A percentile compares a stretch with the other conserved stretches of the same genome.
These are phyloP conservation scores for Fopius arisanus DNA, from an alignment of 1,140 invertebrate species.

Conservation along the genomic window DNA sequence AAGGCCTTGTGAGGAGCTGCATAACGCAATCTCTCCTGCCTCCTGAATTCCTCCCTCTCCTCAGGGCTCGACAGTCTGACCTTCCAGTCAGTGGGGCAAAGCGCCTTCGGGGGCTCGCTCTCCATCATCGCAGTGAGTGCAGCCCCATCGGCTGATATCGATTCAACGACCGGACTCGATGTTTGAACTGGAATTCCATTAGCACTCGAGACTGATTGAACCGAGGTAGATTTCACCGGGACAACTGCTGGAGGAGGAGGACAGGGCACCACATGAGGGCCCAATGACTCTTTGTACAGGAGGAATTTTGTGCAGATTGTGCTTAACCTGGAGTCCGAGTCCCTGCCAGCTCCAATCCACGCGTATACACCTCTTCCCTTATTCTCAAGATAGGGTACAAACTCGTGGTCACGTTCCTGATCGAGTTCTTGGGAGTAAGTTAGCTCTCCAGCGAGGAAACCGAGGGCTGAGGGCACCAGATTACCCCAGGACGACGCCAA, in stretches of 20 bases:
- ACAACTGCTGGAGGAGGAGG: constrained; percentile 38
- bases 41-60: constrained; percentile 81
- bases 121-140: constrained; percentile 46
- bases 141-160: constrained; percentile 43
- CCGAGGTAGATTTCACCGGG: constrained; percentile 28
- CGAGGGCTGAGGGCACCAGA: constrained; percentile 80
- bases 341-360: constrained; percentile 95
- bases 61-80: constrained; percentile 79
- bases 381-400: constrained; percentile 92
- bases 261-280: constrained; percentile 37
- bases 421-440: constrained; percentile 55
- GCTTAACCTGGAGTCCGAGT: constrained; percentile 82
- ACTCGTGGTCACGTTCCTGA: constrained; percentile 81
- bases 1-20: constrained; percentile 86
- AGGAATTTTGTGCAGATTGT: constrained; percentile 70
- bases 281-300: constrained; percentile 52
- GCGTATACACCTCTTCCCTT: constrained; percentile 79
- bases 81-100: constrained; percentile 79
- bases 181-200: constrained; percentile 25
- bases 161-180: constrained; percentile 47
- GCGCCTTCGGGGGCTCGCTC: constrained; percentile 69
- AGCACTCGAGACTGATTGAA: constrained; percentile 22
- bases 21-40: constrained; percentile 78
- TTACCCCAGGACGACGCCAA: constrained; percentile 79
- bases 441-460: constrained; percentile 88